Evolutionary conservation across 1,140 invertebrate genomes (phyloP), one percentile per base, ranked within the genome.

Genomic region (Homalodisca vitripennis): DNA sequence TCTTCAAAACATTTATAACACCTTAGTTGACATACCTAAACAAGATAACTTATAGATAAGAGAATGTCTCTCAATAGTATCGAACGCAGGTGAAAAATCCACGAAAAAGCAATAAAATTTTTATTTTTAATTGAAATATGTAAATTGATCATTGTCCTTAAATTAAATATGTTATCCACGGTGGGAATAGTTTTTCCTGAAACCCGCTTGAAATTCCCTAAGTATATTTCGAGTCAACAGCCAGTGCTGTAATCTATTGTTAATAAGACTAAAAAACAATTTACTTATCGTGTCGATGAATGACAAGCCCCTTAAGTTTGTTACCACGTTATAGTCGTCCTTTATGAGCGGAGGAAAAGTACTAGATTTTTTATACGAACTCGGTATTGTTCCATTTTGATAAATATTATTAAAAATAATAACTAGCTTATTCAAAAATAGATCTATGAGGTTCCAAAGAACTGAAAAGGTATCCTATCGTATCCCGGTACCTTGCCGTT

Each of bases 181-280:
- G 72, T 73, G 13, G 70, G 66, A 41, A 74, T 41, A 1, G n/a
- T 55, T 27, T 31, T 71, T 73, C n/a, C 74, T 22, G 46, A 77
- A 77, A 6, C 74, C 77, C 3, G 73, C 73, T 70, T 77, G 76
- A 2, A 48, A 46, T 65, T 77, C 74, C 1, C 72, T 73, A 0
- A 77, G 29, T 1, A 72, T 70, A 1, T 70, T 66, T 1, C 71
- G 65, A 12, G 32, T 10, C 26, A 73, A 72, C 1, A 67, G 67
- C 73, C 74, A 76, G 1, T 26, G 27, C 1, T 32, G 30, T n/a
- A 77, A n/a, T 41, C 75, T 70, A 10, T 71, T 62, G 2, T 66
- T 41, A 24, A 77, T 27, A 12, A 77, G 55, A 3, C 41, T 41
- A n/a, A 2, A 71, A 71, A 30, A 76, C 76, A 1, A 76, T 24